These are phyloP conservation scores for Calliphora vicina DNA, from an alignment of 1,140 invertebrate species.

Conservation along the genomic window DNA sequence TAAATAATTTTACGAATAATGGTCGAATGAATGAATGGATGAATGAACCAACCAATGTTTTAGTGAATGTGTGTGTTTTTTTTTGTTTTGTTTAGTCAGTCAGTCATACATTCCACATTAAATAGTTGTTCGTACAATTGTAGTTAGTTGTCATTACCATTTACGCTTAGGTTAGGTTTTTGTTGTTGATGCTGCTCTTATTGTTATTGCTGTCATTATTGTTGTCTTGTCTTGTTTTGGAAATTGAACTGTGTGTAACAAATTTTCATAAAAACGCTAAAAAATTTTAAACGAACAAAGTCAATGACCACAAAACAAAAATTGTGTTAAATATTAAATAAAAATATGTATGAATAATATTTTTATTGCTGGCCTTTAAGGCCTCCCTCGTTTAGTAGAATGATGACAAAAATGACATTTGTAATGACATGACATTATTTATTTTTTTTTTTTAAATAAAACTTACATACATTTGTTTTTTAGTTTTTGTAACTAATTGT, in stretches of 20 bases:
- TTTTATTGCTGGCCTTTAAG: background rate
- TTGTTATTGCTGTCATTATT: background rate
- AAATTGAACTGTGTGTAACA: background rate
- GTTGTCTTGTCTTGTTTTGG: constrained; percentile 2
- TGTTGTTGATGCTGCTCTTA: background rate
- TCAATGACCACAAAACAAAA: background rate
- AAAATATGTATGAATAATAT: background rate
- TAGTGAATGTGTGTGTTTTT: too few species aligned
- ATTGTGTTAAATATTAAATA: background rate
- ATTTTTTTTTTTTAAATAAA: too few species aligned
- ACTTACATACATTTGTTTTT: too few species aligned
- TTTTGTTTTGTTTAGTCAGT: too few species aligned
- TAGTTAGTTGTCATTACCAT: constrained; percentile 6
- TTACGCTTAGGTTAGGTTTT: background rate
- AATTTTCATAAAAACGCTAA: background rate
- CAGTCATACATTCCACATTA: too few species aligned
- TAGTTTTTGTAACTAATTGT: too few species aligned
- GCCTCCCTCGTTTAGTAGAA: background rate
- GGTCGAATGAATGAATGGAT: too few species aligned
- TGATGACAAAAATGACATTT: background rate
- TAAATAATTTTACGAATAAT: too few species aligned
- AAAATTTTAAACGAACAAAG: background rate
- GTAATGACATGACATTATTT: background rate
- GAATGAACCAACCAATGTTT: too few species aligned
- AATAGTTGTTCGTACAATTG: too few species aligned